Evolutionary conservation across 37 sponge, comb jelly and placozoan genomes (phyloP).

Genomic region (Beroe forskalii): DNA sequence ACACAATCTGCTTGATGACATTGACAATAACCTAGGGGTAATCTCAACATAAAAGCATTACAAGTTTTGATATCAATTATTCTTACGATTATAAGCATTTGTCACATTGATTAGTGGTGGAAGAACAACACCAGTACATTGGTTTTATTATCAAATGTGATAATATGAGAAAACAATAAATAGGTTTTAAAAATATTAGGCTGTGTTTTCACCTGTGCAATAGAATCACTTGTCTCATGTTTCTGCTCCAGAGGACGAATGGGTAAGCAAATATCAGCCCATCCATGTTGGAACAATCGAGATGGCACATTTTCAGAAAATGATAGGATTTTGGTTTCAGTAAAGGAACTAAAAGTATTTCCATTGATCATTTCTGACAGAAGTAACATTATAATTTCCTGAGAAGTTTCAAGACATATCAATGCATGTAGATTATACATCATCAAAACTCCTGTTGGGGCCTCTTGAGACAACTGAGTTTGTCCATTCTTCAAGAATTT

Average conservation of each 20-base stretch:
- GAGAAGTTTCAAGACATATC: constrained; percentile 3
- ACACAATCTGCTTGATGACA: background rate
- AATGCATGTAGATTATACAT: constrained; percentile 35
- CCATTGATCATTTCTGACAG: background rate
- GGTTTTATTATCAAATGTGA: too few relatives aligned
- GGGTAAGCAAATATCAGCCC: background rate
- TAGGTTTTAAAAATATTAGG: background rate
- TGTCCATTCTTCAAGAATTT: background rate
- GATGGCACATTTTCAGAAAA: constrained; percentile 15
- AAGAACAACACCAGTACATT: too few relatives aligned
- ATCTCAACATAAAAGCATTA: too few relatives aligned
- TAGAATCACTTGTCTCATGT: constrained; percentile 13
- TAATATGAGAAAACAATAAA: too few relatives aligned
- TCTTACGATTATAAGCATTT: too few relatives aligned
- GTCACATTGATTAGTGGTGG: too few relatives aligned
- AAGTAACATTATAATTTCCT: constrained; percentile 23
- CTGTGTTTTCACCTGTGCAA: constrained; percentile 55
- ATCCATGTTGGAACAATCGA: background rate
- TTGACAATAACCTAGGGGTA: background rate
- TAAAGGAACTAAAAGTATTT: background rate
- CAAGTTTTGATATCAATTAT: too few relatives aligned
- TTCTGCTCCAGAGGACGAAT: background rate
- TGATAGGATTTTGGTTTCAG: background rate
- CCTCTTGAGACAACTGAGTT: constrained; percentile 16
- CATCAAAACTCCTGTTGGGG: background rate